These are phyloP conservation scores for Acrossocheilus wenchowensis DNA, from an alignment of 2,797 vertebrate species.

Conservation along the genomic window DNA sequence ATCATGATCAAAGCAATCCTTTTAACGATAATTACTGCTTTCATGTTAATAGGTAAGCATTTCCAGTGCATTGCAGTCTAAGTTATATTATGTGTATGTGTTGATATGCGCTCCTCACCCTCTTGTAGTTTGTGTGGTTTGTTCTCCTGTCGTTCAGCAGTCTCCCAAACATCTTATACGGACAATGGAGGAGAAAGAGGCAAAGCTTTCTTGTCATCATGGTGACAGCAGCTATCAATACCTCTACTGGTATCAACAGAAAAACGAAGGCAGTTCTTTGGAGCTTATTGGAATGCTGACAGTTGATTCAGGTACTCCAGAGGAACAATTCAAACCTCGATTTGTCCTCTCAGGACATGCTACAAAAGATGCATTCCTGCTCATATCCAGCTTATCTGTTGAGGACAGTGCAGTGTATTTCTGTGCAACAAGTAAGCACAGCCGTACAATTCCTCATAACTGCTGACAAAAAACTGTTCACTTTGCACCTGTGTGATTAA, in stretches of 20 bases:
- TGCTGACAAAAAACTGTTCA: conserved; percentile 60
- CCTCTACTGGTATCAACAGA: conserved; percentile 69
- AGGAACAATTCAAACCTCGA: conserved; percentile 43
- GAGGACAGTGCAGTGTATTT: conserved; percentile 66
- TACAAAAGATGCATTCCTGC: conserved; percentile 24
- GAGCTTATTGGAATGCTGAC: conserved; percentile 52
- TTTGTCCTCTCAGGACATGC: conserved; percentile 62
- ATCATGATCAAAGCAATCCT: conserved; percentile 13
- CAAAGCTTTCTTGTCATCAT: conserved; percentile 60
- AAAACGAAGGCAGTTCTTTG: conserved; percentile 28
- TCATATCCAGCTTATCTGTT: conserved; percentile 41
- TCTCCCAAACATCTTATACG: conserved; percentile 45
- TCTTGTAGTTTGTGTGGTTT: conserved; percentile 28
- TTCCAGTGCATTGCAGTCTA: background rate
- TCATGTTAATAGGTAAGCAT: conserved; percentile 35
- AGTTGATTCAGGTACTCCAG: background rate
- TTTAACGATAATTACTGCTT: background rate
- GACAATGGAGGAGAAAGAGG: conserved; percentile 21
- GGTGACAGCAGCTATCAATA: conserved; percentile 62
- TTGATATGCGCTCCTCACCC: background rate
- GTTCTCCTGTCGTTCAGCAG: conserved; percentile 43
- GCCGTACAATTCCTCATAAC: conserved; percentile 41
- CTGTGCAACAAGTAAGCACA: conserved; percentile 70
- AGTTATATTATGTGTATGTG: background rate
- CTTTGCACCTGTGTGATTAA: conserved; percentile 49